Conservation (phyloP, 2,888 invertebrate species). For the Eutolmus rufibarbis region DNA sequence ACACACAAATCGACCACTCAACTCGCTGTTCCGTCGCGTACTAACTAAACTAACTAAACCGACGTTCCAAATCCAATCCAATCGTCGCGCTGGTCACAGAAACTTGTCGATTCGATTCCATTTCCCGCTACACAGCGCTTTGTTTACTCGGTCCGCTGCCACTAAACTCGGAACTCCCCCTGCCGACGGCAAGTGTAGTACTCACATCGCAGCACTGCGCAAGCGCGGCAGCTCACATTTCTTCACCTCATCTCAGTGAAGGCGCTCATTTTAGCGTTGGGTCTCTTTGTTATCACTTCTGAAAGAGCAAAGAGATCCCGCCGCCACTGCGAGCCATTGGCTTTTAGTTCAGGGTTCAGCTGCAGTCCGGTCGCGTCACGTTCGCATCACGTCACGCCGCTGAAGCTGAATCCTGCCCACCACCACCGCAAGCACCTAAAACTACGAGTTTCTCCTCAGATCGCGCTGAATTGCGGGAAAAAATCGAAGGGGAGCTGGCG, state of each 20-base stretch:
- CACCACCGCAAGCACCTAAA: too few species aligned
- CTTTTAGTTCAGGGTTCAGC: not conserved
- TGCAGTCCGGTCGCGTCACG: too few species aligned
- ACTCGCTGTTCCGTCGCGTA: not conserved
- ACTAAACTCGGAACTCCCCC: not conserved
- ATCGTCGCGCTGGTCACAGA: not conserved
- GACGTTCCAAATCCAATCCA: not conserved
- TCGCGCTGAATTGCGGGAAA: not conserved
- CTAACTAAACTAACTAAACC: not conserved
- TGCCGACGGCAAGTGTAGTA: not conserved
- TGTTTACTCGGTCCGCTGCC: not conserved
- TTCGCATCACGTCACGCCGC: too few species aligned
- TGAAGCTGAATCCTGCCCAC: too few species aligned
- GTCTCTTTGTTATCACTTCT: not conserved
- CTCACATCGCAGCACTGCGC: not conserved
- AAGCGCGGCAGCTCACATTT: not conserved
- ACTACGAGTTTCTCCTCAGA: not conserved
- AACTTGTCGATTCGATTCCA: not conserved
- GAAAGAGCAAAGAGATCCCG: not conserved
- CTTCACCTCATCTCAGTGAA: too few species aligned
- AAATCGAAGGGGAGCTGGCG: not conserved
- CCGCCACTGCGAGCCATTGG: not conserved
- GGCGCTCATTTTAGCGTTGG: too few species aligned
- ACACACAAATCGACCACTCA: not conserved
- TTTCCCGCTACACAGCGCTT: not conserved